Evolutionary conservation across 2,888 invertebrate species (phyloP), one percentile per base, ranked within the genome.

Genomic region (Agrochola lychnidis): DNA sequence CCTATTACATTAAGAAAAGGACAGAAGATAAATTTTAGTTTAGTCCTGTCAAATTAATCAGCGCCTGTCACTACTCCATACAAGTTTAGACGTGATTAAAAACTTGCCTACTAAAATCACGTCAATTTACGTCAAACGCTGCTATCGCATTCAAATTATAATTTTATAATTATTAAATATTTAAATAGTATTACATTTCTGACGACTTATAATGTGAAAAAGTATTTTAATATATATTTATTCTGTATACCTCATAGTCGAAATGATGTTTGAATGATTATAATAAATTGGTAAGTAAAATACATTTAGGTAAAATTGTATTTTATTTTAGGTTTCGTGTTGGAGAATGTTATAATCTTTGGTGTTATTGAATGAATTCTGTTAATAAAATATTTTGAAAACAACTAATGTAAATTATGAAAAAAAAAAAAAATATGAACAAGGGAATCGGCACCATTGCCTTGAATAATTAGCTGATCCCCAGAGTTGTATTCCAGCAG

Each of bases 361-460:
- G 97, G 97, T 97, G 97, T 97, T 97, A 97, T 94, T 97, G 96
- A 97, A 97, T 96, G 97, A 97, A 97, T 97, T 97, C 97, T 97
- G 97, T 97, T 97, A 97, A 97, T 97, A 97, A 97, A 97, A 97
- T 96, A 97, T 97, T 96, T 97, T 97, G 93, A 96, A 96, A 96
- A 96, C 91, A 91, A 94, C 90, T 94, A 94, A 91, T 95, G 93
- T 95, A 95, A 95, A 95, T 94, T 94, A 94, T 94, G 91, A 91
- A 93, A n/a, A n/a, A n/a, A n/a, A n/a, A n/a, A n/a, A n/a, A n/a
- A n/a, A n/a, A n/a, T n/a, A n/a, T n/a, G n/a, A n/a, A n/a, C n/a
- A n/a, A n/a, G n/a, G n/a, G n/a, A n/a, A n/a, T n/a, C n/a, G n/a
- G n/a, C n/a, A n/a, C n/a, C n/a, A n/a, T n/a, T n/a, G n/a, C n/a